Evolutionary conservation across 1,140 invertebrate genomes (phyloP).

Genomic region (Pseudoatta argentina): DNA sequence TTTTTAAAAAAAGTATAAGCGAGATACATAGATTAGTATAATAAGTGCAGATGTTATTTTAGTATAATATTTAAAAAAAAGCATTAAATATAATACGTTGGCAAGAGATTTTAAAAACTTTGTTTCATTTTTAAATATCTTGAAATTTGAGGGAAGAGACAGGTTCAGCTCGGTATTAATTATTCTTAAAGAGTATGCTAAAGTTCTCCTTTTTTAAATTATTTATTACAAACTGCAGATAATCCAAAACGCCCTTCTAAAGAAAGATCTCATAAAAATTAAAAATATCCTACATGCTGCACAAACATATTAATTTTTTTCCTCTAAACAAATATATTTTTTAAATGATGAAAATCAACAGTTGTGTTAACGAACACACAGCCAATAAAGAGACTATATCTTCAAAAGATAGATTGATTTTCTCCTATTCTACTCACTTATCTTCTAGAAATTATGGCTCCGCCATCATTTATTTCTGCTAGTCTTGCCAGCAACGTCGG

Average conservation of each 20-base stretch:
- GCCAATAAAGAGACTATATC: neutral
- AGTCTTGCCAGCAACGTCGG: conserved; percentile 32
- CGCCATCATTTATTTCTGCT: conserved; percentile 33
- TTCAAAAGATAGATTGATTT: conserved; percentile 38
- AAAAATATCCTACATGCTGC: neutral
- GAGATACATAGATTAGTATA: neutral
- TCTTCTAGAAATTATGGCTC: conserved; percentile 6
- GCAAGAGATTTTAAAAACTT: neutral
- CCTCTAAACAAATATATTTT: neutral
- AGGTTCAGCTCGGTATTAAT: neutral
- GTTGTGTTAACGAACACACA: neutral
- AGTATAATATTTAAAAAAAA: neutral
- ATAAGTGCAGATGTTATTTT: neutral
- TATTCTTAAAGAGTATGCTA: neutral
- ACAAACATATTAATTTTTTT: neutral
- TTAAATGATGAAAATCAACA: neutral
- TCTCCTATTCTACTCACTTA: neutral
- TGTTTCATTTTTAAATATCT: neutral
- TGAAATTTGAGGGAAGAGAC: neutral
- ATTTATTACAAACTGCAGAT: neutral
- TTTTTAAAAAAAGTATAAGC: neutral
- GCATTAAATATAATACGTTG: neutral
- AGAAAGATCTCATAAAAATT: neutral
- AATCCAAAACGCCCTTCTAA: neutral
- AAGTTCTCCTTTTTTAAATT: neutral